Evolutionary conservation across 1,140 invertebrate genomes (phyloP).

Genomic region (Pseudobourletiella spinata): DNA sequence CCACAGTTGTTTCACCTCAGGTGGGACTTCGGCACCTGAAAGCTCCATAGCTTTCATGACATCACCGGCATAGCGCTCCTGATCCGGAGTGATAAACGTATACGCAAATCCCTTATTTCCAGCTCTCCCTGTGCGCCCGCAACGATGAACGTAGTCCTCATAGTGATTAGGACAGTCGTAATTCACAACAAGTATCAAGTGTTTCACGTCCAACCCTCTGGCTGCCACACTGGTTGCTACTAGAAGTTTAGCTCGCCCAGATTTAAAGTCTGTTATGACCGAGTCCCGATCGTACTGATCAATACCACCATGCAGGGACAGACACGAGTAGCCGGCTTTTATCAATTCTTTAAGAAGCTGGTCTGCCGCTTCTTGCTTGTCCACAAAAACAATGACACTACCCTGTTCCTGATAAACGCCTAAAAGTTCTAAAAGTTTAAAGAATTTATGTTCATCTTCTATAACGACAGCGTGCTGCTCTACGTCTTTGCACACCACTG

Average conservation of each 20-base stretch:
- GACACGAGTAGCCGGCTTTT: conserved; percentile 90
- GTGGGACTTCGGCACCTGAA: conserved; percentile 64
- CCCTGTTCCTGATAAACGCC: conserved; percentile 90
- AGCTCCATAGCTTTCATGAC: conserved; percentile 82
- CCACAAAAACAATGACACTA: conserved; percentile 93
- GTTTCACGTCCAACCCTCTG: conserved; percentile 94
- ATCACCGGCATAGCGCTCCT: conserved; percentile 86
- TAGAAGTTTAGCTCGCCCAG: conserved; percentile 63
- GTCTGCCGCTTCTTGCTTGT: conserved; percentile 97
- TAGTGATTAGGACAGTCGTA: conserved; percentile 99
- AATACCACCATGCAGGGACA: conserved; percentile 97
- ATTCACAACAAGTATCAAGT: conserved; percentile 95
- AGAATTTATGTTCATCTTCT: conserved; percentile 95
- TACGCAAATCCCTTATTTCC: conserved; percentile 96
- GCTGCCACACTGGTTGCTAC: conserved; percentile 86
- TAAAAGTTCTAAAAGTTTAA: conserved; percentile 91
- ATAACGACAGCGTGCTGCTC: conserved; percentile 89
- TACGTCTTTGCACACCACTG: conserved; percentile 96
- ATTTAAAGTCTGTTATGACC: conserved; percentile 96
- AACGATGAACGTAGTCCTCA: conserved; percentile 99
- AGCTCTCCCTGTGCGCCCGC: conserved; percentile 83
- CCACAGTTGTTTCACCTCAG: conserved; percentile 70
- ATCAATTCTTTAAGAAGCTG: conserved; percentile 89
- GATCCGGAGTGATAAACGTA: conserved; percentile 93
- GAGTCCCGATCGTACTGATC: conserved; percentile 99